Base-by-base conservation (phyloP, 2,797 vertebrate genomes). In the Peromyscus nudipes region DNA sequence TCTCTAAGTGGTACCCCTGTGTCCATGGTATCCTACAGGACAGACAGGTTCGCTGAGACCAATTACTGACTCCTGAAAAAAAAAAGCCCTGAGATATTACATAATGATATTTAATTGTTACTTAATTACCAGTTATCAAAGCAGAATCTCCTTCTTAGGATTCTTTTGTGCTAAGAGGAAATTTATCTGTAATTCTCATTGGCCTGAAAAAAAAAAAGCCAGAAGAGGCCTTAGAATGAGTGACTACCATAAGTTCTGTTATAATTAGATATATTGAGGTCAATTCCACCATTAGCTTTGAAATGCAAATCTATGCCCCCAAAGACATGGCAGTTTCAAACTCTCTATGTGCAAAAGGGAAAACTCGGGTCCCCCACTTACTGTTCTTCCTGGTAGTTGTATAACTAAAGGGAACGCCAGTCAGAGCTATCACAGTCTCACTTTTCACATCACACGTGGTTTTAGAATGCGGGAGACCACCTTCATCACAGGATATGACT, bases 381-480 rank as follows among this genome's bases (percentile, higher is more conserved):
- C 3, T 69, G 13, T 6, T 91, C 43, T 86, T 94, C 31, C 17
- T 37, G 49, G 23, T 43, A n/a, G 40, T 31, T 77, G 43, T 80
- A 10, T 81, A 14, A 89, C 87, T 49, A 79, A 91, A 83, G 55
- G 0, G 16, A 86, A 34, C 8, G 84, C 27, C 11, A 46, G 4
- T 55, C n/a, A 83, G 65, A 94, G 4, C 29, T 88, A 34, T 43
- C 64, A 21, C 1, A 14, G 55, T 8, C n/a, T 49, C 8, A 4
- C 64, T 94, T 88, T 76, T 73, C 37, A 29, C 16, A 75, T 17
- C 27, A 43, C 52, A 82, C 16, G 11, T 0, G 64, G 4, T 49
- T 94, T 94, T 62, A 73, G 73, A 94, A 85, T 40, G 81, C 71
- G 77, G 23, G 60, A 81, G 5, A 25, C 90, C 89, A 94, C 3